These are phyloP conservation scores for Elgaria multicarinata DNA, from an alignment of 2,113 vertebrate species.

Conservation along the genomic window DNA sequence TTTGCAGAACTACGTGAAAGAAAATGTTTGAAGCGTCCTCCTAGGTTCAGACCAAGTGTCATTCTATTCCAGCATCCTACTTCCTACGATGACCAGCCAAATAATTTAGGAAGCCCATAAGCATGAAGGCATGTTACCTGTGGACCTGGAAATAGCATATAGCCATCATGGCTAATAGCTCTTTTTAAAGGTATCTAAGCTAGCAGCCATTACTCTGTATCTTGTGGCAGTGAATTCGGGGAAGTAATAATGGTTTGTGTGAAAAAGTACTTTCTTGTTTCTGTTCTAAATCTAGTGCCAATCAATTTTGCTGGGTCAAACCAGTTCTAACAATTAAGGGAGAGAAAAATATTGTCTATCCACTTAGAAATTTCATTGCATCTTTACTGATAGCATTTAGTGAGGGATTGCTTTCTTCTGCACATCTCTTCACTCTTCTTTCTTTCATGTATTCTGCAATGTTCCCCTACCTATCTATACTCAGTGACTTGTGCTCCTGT, in stretches of 20 bases:
- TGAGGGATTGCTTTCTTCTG: neutral
- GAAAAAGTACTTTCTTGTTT: neutral
- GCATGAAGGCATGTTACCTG: neutral
- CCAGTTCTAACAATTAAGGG: too few relatives aligned
- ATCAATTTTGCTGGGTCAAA: neutral
- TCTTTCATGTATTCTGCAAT: too few relatives aligned
- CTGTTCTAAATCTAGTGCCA: neutral
- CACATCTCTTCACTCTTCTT: too few relatives aligned
- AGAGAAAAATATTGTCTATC: neutral
- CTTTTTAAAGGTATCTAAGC: neutral
- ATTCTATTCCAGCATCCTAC: neutral
- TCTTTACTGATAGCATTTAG: neutral
- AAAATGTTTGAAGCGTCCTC: neutral
- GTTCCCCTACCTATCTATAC: neutral
- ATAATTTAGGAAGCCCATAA: neutral
- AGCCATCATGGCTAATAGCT: neutral
- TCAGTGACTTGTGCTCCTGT: neutral
- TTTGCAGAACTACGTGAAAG: neutral
- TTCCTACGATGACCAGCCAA: neutral
- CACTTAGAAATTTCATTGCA: neutral
- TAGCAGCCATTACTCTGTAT: neutral
- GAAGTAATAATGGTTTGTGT: neutral
- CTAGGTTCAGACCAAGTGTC: neutral
- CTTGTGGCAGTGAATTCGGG: neutral
- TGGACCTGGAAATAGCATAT: neutral